Evolutionary conservation across 2,888 invertebrate genomes (phyloP).

Genomic region (Phyllotreta cruciferae): DNA sequence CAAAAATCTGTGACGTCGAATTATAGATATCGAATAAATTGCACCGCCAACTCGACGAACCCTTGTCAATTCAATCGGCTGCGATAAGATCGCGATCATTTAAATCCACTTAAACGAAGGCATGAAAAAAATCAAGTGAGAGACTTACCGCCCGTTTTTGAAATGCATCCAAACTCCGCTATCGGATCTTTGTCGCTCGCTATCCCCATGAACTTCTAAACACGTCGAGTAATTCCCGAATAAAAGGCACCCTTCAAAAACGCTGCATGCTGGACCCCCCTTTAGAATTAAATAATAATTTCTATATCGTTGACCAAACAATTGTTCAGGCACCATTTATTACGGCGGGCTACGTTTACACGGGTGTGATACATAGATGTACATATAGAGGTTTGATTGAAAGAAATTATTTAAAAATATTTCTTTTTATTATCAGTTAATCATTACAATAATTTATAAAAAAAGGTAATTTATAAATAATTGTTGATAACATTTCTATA

Average conservation of each 20-base stretch:
- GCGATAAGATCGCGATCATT: constrained; percentile 25
- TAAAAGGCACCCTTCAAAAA: constrained; percentile 17
- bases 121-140: constrained; percentile 30
- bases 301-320: constrained; percentile 55
- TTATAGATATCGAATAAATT: no score
- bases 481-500: no score
- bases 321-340: constrained; percentile 34
- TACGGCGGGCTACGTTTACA: constrained; percentile 23
- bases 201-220: constrained; percentile 19
- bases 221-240: constrained; percentile 18
- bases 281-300: constrained; percentile 53
- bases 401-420: no score
- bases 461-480: no score
- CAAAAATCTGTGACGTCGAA: no score
- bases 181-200: constrained; percentile 21
- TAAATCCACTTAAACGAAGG: constrained; percentile 26
- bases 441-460: no score
- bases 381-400: no score
- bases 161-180: constrained; percentile 26
- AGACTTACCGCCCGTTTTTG: constrained; percentile 28
- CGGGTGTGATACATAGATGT: neutral
- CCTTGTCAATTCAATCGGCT: neutral
- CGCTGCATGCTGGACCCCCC: constrained; percentile 28
- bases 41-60: no score
- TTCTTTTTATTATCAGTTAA: no score